Evolutionary conservation across 2,113 vertebrate genomes (phyloP), one percentile per base, ranked within the genome.

Genomic region (Seriola quinqueradiata): DNA sequence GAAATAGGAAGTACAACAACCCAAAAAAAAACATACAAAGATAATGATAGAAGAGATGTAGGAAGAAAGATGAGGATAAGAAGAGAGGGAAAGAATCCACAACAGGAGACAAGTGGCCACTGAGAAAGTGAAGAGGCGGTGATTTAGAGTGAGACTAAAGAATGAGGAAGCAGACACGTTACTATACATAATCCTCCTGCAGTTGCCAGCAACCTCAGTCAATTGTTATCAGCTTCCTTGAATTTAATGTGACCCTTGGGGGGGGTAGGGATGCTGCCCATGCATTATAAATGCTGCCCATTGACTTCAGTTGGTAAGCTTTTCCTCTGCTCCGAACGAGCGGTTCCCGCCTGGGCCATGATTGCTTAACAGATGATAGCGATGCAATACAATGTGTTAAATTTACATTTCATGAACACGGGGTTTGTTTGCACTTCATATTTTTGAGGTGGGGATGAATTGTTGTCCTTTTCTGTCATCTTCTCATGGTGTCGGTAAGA

Each of bases 191-290:
- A 89, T 89, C 81, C 79, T 64, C 65, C 76, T 69, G 77, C 75
- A 71, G 81, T 79, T 83, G 85, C 76, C 89, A 86, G 81, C 88
- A 83, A 75, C 67, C 79, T 86, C 81, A 92, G 85, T 93, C 89
- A 89, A 91, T 92, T 91, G 87, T 92, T 94, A 92, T 92, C 92
- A 88, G 89, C 88, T 86, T 83, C 36, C 69, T 70, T 75, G 90
- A 83, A 84, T 93, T 92, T 90, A 91, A 93, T 93, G 89, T 92
- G 88, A 92, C 93, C 91, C 91, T 70, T 81, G 28, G 28, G 28
- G 91, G 81, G 90, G 89, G 82, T 70, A 36, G 64, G 50, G 79
- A 87, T 84, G 79, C 75, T 72, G 81, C 75, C 79, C 74, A 78
- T 90, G 90, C 88, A 91, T 92, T 90, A 76, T 79, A 84, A 89